These are phyloP conservation scores for Lithosia quadra DNA, from an alignment of 2,888 invertebrate genomes.

Conservation along the genomic window DNA sequence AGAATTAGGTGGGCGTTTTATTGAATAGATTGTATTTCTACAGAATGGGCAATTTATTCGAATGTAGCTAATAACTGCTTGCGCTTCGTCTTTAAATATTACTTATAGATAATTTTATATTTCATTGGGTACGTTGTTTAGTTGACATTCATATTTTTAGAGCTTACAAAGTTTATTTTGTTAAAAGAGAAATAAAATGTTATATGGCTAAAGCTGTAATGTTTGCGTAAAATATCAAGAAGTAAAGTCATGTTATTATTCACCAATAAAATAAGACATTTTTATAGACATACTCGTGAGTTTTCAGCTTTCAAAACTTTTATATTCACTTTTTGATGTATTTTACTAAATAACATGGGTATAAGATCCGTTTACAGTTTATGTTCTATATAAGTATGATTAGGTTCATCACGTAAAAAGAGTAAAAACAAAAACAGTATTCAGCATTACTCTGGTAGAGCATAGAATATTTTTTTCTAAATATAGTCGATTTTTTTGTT, in stretches of 20 bases:
- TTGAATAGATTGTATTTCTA: slow-evolving; percentile 52
- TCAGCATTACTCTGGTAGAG: background rate
- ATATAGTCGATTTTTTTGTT: slow-evolving; percentile 9
- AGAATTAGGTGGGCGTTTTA: slow-evolving; percentile 57
- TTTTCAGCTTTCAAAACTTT: slow-evolving; percentile 3
- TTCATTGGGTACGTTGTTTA: background rate
- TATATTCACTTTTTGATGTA: background rate
- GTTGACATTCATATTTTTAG: background rate
- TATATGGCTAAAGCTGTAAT: background rate
- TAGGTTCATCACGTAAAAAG: background rate
- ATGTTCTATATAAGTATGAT: slow-evolving; percentile 1
- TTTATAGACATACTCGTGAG: background rate
- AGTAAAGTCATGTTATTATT: background rate
- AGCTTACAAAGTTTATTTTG: background rate
- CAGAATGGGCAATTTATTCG: slow-evolving; percentile 42
- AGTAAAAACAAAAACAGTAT: background rate
- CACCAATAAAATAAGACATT: background rate
- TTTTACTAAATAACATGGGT: too few species aligned
- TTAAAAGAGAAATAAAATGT: background rate
- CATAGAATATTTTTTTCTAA: background rate
- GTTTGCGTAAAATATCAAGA: background rate
- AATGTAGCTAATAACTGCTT: slow-evolving; percentile 2
- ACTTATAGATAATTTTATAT: background rate
- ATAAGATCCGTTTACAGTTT: background rate
- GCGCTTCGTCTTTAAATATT: background rate